Percentiles rank a stretch among this genome's conserved stretches.
These are phyloP conservation scores for Mirounga angustirostris DNA, from an alignment of 2,113 vertebrate species.

Conservation along the genomic window DNA sequence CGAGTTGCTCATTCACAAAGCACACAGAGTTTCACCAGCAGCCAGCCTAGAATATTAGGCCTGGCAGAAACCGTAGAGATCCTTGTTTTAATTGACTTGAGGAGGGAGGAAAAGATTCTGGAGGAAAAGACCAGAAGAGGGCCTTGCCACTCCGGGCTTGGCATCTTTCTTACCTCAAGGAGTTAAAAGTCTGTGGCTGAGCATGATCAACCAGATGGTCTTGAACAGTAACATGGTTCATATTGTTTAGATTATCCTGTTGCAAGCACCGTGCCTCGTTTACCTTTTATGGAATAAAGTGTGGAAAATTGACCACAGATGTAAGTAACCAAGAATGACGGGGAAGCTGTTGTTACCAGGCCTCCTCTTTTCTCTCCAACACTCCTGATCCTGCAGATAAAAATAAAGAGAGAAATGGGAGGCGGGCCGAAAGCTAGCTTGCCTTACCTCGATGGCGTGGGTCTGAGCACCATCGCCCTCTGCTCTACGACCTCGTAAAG, in stretches of 20 bases:
- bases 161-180: constrained; percentile 86
- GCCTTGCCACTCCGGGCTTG: not conserved
- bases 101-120: not conserved
- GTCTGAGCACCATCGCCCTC: not conserved
- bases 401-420: constrained; percentile 88
- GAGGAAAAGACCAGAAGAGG: constrained; percentile 13
- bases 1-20: constrained; percentile 71
- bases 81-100: constrained; percentile 39
- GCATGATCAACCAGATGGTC: constrained; percentile 90
- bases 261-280: constrained; percentile 91
- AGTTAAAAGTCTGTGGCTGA: constrained; percentile 90
- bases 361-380: constrained; percentile 85
- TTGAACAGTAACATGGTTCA: constrained; percentile 91
- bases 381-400: constrained; percentile 88
- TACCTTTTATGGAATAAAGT: constrained; percentile 94
- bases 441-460: constrained; percentile 79
- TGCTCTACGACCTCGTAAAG: not conserved
- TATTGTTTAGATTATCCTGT: constrained; percentile 93
- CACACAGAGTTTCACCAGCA: not conserved
- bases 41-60: not conserved
- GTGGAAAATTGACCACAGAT: constrained; percentile 93
- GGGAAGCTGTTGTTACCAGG: constrained; percentile 89
- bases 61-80: constrained; percentile 23
- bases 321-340: constrained; percentile 90
- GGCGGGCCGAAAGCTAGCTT: constrained; percentile 81